These are phyloP conservation scores for Ylistrum balloti DNA, from an alignment of 1,140 invertebrate species.

Conservation along the genomic window DNA sequence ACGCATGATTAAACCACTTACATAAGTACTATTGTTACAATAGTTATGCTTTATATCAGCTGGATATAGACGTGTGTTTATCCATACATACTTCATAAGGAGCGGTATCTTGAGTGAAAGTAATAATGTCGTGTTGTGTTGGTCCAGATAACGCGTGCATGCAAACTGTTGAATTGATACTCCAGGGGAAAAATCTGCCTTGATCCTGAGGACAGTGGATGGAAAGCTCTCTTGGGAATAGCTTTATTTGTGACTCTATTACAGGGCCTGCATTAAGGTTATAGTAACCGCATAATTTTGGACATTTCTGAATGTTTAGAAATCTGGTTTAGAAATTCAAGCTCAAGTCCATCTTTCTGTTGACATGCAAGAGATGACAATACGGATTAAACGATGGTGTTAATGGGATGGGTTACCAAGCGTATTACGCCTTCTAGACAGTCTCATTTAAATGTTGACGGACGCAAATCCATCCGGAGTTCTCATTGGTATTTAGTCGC, in stretches of 20 bases:
- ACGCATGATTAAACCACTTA: too few relatives aligned
- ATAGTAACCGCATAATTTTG: not conserved
- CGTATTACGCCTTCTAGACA: slow-evolving; percentile 6
- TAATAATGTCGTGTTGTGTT: too few relatives aligned
- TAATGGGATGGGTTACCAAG: not conserved
- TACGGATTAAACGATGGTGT: not conserved
- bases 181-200: not conserved
- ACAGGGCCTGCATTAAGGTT: not conserved
- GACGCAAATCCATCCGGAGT: not conserved
- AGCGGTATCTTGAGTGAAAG: too few relatives aligned
- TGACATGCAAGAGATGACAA: not conserved
- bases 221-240: not conserved
- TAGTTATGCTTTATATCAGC: too few relatives aligned
- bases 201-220: not conserved
- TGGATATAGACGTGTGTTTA: too few relatives aligned
- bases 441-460: slow-evolving; percentile 22
- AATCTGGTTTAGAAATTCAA: not conserved
- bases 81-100: too few relatives aligned
- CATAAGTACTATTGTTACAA: too few relatives aligned
- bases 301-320: not conserved
- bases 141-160: not conserved
- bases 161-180: not conserved
- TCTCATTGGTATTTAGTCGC: not conserved
- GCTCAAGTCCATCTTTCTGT: not conserved
- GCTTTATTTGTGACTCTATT: not conserved